These are phyloP conservation scores for Eupithecia centaureata DNA, from an alignment of 2,888 invertebrate species.

Conservation along the genomic window DNA sequence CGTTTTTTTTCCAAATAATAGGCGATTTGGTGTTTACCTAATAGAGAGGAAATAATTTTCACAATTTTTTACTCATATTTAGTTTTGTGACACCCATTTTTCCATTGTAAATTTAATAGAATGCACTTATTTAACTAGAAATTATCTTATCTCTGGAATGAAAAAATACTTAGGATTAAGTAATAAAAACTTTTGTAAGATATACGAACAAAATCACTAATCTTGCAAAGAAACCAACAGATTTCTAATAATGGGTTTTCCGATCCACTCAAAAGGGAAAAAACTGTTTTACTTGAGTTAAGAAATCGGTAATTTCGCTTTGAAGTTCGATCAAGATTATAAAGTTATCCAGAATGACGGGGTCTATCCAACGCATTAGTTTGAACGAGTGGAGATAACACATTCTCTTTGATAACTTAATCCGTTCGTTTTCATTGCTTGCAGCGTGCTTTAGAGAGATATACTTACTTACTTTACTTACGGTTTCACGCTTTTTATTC, in stretches of 20 bases:
- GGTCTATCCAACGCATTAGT: slow-evolving; percentile 61
- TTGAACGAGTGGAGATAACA: slow-evolving; percentile 61
- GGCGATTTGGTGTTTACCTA: too few relatives aligned
- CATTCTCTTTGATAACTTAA: slow-evolving; percentile 62
- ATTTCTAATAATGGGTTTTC: background rate
- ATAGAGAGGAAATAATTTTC: too few relatives aligned
- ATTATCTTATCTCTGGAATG: background rate
- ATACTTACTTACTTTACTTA: too few relatives aligned
- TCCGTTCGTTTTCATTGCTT: background rate
- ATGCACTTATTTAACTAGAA: background rate
- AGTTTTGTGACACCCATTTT: background rate
- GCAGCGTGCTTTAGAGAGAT: too few relatives aligned
- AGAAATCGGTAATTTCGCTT: slow-evolving; percentile 61
- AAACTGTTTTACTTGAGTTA: slow-evolving; percentile 37
- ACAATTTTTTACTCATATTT: background rate
- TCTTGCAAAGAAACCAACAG: slow-evolving; percentile 1
- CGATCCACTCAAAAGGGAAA: slow-evolving; percentile 5
- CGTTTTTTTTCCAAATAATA: background rate
- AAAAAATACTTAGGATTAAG: background rate
- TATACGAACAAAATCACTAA: background rate
- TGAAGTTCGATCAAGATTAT: slow-evolving; percentile 69
- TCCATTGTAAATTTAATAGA: background rate
- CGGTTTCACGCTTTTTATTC: background rate
- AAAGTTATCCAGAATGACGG: slow-evolving; percentile 57
- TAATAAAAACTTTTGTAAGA: background rate